Conservation (phyloP, 2,113 vertebrate genomes). For the Prietella phreatophila region DNA sequence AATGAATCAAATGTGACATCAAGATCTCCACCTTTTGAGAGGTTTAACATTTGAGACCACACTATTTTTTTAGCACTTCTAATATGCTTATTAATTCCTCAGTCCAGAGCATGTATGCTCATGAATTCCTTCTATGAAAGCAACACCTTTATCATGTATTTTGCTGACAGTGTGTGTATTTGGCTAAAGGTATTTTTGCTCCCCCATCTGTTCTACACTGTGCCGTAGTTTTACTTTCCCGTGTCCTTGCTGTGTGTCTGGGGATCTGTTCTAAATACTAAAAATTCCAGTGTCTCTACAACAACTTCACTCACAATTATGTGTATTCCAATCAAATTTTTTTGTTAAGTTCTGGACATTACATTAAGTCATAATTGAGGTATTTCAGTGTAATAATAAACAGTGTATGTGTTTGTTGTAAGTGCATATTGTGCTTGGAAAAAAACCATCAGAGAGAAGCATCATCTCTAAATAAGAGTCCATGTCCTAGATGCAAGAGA, state of each 20-base stretch:
- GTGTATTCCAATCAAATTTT: constrained; percentile 30
- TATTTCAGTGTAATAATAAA: constrained; percentile 40
- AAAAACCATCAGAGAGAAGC: constrained; percentile 55
- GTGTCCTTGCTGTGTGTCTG: constrained; percentile 65
- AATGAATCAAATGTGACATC: background rate
- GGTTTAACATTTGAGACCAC: background rate
- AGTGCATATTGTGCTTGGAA: constrained; percentile 45
- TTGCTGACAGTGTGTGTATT: constrained; percentile 56
- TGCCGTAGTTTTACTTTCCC: constrained; percentile 66
- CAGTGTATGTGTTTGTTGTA: constrained; percentile 30
- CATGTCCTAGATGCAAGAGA: constrained; percentile 66
- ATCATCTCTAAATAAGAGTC: constrained; percentile 62
- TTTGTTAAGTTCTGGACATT: background rate
- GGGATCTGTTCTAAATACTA: constrained; percentile 71
- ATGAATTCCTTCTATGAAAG: constrained; percentile 21
- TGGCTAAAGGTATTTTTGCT: constrained; percentile 60
- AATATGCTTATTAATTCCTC: background rate
- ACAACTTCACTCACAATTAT: constrained; percentile 51
- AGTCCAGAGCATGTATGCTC: background rate
- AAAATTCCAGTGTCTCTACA: constrained; percentile 31
- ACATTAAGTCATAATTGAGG: background rate
- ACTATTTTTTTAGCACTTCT: background rate
- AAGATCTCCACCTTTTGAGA: background rate
- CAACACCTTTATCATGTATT: constrained; percentile 53
- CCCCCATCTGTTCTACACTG: constrained; percentile 62